Evolutionary conservation across 2,888 invertebrate species (phyloP), one percentile per base, ranked within the genome.

Genomic region (Sinelater perroti): DNA sequence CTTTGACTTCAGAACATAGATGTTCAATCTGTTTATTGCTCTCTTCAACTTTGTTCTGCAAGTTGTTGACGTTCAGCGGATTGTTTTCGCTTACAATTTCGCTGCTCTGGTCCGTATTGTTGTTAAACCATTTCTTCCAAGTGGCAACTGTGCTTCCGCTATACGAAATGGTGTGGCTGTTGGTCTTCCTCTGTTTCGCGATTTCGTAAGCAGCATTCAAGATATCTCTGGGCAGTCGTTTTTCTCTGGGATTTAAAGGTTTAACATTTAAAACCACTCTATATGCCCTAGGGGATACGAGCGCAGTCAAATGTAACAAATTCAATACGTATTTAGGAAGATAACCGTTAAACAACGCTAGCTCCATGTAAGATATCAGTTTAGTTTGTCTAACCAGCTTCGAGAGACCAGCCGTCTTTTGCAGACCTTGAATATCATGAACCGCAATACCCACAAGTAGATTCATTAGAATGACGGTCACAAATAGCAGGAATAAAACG

Each of bases 391-490:
- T 82, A 6, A 93, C 92, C 4, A 93, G 80, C 71, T 92, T 92
- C 0, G 91, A 91, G 1, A 93, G 79, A 0, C 91, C 92, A 0
- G 93, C 93, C 0, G 92, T 92, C 80, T 92, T 92, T 66, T 91
- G 88, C 8, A 93, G 78, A 0, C 92, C 92, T 73, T 92, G 92
- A 55, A 93, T 93, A 72, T 93, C 93, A 68, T 93, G 91, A 2
- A 93, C 93, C 0, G 93, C 93, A 64, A 93, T 93, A 74, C 93
- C 93, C 10, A 93, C 91, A 1, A 93, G 80, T 1, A 93, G 78
- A 77, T 93, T 93, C 92, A 93, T 93, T 33, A 93, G 79, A 3
- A 92, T 91, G 1, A 93, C 90, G 0, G 93, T 92, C 0, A 93
- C 92, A 71, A 93, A 91, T 68, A 93, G 81, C 3, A 93, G 79